Base-by-base conservation (phyloP, 2,888 invertebrate species). In the Bombylius major region DNA sequence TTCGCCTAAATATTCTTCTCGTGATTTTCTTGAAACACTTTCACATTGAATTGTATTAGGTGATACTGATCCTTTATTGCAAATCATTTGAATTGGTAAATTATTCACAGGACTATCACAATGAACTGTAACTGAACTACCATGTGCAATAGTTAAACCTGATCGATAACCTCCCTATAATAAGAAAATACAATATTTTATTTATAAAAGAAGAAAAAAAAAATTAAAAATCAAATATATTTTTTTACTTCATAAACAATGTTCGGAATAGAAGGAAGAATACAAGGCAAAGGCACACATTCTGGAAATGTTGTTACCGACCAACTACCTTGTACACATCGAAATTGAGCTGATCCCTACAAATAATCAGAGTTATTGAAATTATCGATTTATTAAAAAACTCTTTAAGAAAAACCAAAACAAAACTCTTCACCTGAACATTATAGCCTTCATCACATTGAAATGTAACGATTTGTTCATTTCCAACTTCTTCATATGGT, bases 311-410 rank as follows among this genome's bases (percentile, higher is more conserved):
- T 80, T 11, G 83, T 81, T 0, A 84, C 84, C 0, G 87, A 84
- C 89, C 89, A 90, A 64, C 88, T 86, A 5, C 90, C 90, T 60
- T 86, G 83, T 79, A 85, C 86, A 66, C 90, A 90, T 39, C 84
- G 79, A 42, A 90, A 73, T 63, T 84, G 84, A 4, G 82, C 82
- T 0, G 86, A 81, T 1, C 89, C 90, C 81, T 82, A 64, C 2
- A 69, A 62, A 51, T 23, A 39, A n/a, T 8, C 5, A 23, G 39
- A 44, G 1, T 39, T 39, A 39, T 39, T 39, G 11, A 9, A 39
- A 39, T 9, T 11, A 11, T 39, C 11, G 11, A 39, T 39, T 39
- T 39, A 11, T 9, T 9, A 9, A 39, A 39, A 39, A 9, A 39
- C 1, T 39, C 11, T 39, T 23, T 1, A 23, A 3, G 3, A 23